phyloP scores from a whole-genome alignment of 2,888 invertebrate species.

The Eurytoma californica region DNA sequence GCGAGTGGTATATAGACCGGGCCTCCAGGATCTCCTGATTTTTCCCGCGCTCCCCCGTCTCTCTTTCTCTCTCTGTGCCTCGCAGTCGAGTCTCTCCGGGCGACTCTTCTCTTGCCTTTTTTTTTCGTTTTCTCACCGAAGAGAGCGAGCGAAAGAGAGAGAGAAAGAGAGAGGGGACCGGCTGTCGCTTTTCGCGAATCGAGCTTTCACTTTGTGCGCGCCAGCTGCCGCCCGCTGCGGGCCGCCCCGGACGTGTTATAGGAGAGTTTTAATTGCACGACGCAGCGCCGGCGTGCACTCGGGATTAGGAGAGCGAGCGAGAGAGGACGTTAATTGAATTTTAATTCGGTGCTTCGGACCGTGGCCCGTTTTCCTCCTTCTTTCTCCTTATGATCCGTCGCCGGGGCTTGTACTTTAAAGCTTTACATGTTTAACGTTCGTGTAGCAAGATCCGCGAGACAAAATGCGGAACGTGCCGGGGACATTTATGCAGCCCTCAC shows the following conservation, averaged over 20 bases:
- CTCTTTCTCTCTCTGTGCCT: too few relatives aligned
- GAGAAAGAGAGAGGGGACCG: slow-evolving; percentile 15
- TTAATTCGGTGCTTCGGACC: slow-evolving; percentile 47
- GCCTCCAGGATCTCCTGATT: not conserved
- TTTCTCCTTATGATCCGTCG: slow-evolving; percentile 39
- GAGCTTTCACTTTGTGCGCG: slow-evolving; percentile 10
- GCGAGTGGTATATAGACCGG: not conserved
- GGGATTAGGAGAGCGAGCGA: slow-evolving; percentile 39
- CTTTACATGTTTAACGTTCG: slow-evolving; percentile 49
- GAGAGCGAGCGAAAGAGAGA: slow-evolving; percentile 12
- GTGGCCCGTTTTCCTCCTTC: not conserved
- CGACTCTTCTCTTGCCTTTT: not conserved
- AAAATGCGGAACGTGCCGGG: too few relatives aligned
- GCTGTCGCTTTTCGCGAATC: slow-evolving; percentile 22
- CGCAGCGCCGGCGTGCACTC: not conserved
- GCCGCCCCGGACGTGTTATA: slow-evolving; percentile 6
- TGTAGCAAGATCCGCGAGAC: not conserved
- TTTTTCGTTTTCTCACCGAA: not conserved
- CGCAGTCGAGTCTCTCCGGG: not conserved
- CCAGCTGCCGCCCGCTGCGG: not conserved
- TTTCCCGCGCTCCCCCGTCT: not conserved
- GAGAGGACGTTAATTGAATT: slow-evolving; percentile 56
- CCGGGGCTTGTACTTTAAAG: slow-evolving; percentile 47
- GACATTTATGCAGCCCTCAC: too few relatives aligned
- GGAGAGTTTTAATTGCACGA: slow-evolving; percentile 42